Percentiles rank a stretch among this genome's conserved stretches.
These are phyloP conservation scores for Leptatherina wallacei DNA, from an alignment of 2,797 vertebrate genomes.

Conservation along the genomic window DNA sequence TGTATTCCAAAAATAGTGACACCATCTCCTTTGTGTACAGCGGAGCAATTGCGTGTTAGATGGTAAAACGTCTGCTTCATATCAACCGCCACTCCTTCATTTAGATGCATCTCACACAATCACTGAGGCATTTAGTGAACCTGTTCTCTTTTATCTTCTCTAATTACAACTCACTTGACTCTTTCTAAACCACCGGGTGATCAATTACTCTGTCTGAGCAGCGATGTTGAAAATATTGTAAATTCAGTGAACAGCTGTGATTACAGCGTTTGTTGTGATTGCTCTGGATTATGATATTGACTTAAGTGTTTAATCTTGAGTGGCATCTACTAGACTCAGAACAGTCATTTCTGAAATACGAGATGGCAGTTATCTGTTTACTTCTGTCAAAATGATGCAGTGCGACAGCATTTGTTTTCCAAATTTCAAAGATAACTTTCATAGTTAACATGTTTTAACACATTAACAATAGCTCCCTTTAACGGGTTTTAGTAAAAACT, in stretches of 20 bases:
- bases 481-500: no score
- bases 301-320: slow-evolving; percentile 42
- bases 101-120: slow-evolving; percentile 52
- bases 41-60: slow-evolving; percentile 41
- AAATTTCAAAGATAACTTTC: slow-evolving; percentile 12
- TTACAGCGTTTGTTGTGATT: slow-evolving; percentile 41
- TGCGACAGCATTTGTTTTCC: slow-evolving; percentile 14
- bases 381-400: slow-evolving; percentile 12
- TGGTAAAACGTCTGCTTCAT: slow-evolving; percentile 46
- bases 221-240: slow-evolving; percentile 38
- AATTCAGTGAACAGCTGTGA: slow-evolving; percentile 44
- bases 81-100: slow-evolving; percentile 47
- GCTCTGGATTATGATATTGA: slow-evolving; percentile 32
- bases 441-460: neutral
- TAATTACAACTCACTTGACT: slow-evolving; percentile 65
- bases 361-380: neutral
- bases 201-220: slow-evolving; percentile 52
- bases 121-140: slow-evolving; percentile 50
- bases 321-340: slow-evolving; percentile 34
- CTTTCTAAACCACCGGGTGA: slow-evolving; percentile 49
- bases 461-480: no score
- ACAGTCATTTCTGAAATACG: slow-evolving; percentile 21
- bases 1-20: slow-evolving; percentile 51
- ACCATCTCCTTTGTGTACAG: slow-evolving; percentile 25
- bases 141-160: slow-evolving; percentile 60